phyloP scores from a whole-genome alignment of 2,797 vertebrate species.

The Hippoglossus hippoglossus region DNA sequence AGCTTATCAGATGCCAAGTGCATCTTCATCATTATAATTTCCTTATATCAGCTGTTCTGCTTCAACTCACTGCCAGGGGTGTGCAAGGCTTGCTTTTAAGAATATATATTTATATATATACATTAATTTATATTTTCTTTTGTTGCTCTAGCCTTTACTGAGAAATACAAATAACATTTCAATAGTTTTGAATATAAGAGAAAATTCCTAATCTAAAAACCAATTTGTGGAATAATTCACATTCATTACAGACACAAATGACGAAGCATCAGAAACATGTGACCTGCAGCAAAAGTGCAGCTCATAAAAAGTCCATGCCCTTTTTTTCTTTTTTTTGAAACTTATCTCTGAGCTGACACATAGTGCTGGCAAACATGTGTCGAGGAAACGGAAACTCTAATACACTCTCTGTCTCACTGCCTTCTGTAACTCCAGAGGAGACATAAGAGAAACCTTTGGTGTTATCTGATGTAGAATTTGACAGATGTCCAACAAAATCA shows the following conservation, averaged over 20 bases:
- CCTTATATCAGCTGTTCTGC: conserved; percentile 51
- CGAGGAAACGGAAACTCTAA: conserved; percentile 46
- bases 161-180: too few species aligned
- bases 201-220: neutral
- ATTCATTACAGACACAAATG: conserved; percentile 10
- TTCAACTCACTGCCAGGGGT: conserved; percentile 46
- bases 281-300: neutral
- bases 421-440: neutral
- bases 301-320: conserved; percentile 18
- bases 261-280: conserved; percentile 24
- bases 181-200: neutral
- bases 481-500: neutral
- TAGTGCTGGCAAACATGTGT: conserved; percentile 44
- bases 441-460: neutral
- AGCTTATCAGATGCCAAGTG: conserved; percentile 60
- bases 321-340: neutral
- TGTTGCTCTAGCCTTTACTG: neutral
- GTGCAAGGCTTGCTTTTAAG: conserved; percentile 27
- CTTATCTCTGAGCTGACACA: conserved; percentile 26
- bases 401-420: conserved; percentile 10
- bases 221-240: neutral
- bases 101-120: neutral
- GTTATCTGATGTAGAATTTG: conserved; percentile 17
- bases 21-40: conserved; percentile 42
- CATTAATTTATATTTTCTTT: neutral